These are phyloP conservation scores for Encarsia formosa DNA, from an alignment of 2,888 invertebrate genomes.

Conservation along the genomic window DNA sequence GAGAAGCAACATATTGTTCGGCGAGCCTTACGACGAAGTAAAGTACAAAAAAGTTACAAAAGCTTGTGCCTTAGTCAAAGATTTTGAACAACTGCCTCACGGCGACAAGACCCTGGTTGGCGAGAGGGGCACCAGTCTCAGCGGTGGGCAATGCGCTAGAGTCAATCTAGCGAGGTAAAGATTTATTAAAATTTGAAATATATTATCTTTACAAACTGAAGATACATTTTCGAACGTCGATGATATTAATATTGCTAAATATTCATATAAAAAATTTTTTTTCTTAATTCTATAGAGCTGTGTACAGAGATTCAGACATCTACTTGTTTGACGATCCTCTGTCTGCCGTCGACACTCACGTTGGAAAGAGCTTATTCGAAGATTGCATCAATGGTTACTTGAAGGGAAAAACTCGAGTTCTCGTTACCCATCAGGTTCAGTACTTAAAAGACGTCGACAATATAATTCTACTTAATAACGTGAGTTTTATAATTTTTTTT, in stretches of 20 bases:
- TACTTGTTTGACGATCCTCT: slow-evolving; percentile 78
- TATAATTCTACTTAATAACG: slow-evolving; percentile 64
- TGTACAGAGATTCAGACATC: slow-evolving; percentile 72
- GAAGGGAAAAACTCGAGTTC: slow-evolving; percentile 63
- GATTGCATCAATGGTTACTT: slow-evolving; percentile 67
- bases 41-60: slow-evolving; percentile 59
- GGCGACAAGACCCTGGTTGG: slow-evolving; percentile 75
- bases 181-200: no score
- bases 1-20: slow-evolving; percentile 84
- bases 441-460: slow-evolving; percentile 65
- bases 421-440: slow-evolving; percentile 83
- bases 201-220: no score
- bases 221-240: no score
- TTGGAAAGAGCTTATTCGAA: slow-evolving; percentile 72
- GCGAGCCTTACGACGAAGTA: slow-evolving; percentile 60
- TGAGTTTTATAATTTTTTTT: slow-evolving; percentile 34
- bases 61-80: slow-evolving; percentile 63
- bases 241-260: no score
- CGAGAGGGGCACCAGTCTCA: slow-evolving; percentile 71
- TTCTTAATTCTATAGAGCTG: slow-evolving; percentile 55
- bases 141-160: slow-evolving; percentile 78
- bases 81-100: slow-evolving; percentile 66
- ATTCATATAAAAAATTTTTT: neutral
- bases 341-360: slow-evolving; percentile 74
- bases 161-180: slow-evolving; percentile 67